Conservation (phyloP, 2,113 vertebrate species). For the Callionymus lyra region DNA sequence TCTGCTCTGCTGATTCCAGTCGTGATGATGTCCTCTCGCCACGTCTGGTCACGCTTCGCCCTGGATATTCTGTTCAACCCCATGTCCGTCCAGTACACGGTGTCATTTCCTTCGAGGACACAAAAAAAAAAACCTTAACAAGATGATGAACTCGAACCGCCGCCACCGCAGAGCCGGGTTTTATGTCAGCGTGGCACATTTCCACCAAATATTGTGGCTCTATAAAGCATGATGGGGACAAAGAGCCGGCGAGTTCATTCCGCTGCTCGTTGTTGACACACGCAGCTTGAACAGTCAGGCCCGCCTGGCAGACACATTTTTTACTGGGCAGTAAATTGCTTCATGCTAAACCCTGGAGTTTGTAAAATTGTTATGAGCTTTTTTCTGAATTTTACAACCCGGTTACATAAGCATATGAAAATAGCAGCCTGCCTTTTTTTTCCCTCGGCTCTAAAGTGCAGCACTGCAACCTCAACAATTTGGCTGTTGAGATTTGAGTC, state of each 20-base stretch:
- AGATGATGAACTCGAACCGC: too few relatives aligned
- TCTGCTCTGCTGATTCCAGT: slow-evolving; percentile 93
- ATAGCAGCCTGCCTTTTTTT: too few relatives aligned
- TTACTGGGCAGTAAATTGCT: slow-evolving; percentile 27
- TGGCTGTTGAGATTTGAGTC: too few relatives aligned
- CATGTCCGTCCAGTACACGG: slow-evolving; percentile 98
- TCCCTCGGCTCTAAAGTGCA: slow-evolving; percentile 4
- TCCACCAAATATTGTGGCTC: slow-evolving; percentile 31
- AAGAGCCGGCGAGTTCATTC: slow-evolving; percentile 15
- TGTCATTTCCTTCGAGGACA: slow-evolving; percentile 85
- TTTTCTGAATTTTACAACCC: slow-evolving; percentile 17
- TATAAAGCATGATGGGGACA: slow-evolving; percentile 30
- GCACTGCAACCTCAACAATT: slow-evolving; percentile 6
- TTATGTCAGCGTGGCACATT: slow-evolving; percentile 41
- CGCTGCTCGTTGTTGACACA: slow-evolving; percentile 27
- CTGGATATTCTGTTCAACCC: slow-evolving; percentile 93
- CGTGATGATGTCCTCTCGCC: slow-evolving; percentile 92
- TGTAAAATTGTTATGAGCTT: slow-evolving; percentile 28
- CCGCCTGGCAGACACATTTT: slow-evolving; percentile 23
- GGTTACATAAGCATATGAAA: slow-evolving; percentile 30
- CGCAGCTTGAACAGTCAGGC: slow-evolving; percentile 7
- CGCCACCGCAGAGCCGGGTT: slow-evolving; percentile 15
- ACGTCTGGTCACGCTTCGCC: slow-evolving; percentile 91
- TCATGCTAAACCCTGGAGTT: slow-evolving; percentile 27
- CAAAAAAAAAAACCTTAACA: too few relatives aligned